Evolutionary conservation across 2,113 vertebrate genomes (phyloP).

Genomic region (Pollachius pollachius): DNA sequence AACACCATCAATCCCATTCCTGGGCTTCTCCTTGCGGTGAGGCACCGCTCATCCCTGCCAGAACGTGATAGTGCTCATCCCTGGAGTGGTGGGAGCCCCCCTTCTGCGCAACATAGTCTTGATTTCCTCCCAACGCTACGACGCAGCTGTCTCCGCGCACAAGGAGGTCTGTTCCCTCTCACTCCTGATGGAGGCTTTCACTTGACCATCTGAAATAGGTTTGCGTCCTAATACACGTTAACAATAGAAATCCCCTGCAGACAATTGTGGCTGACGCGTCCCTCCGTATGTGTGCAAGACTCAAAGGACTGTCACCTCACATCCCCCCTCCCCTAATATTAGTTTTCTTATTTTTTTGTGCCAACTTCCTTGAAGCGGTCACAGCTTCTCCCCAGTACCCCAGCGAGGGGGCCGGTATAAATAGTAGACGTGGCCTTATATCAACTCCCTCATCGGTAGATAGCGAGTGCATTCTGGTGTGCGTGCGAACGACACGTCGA

Average conservation of each 20-base stretch:
- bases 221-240: too few species aligned
- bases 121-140: background rate
- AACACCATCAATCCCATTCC: background rate
- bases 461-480: conserved; percentile 45
- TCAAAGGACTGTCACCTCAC: too few species aligned
- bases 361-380: background rate
- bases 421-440: conserved; percentile 45
- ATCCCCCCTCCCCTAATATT: too few species aligned
- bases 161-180: conserved; percentile 34
- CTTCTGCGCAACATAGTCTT: too few species aligned
- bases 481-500: conserved; percentile 60
- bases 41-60: background rate
- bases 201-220: background rate
- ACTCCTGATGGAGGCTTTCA: conserved; percentile 9
- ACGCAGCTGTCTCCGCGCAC: conserved; percentile 1
- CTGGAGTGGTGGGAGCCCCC: background rate
- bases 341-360: too few species aligned
- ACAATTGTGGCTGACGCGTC: too few species aligned
- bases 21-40: conserved; percentile 4
- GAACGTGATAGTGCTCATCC: conserved; percentile 15
- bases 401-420: conserved; percentile 55
- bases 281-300: too few species aligned
- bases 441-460: conserved; percentile 47
- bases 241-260: too few species aligned
- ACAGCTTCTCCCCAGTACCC: conserved; percentile 33